Evolutionary conservation across 2,888 invertebrate species (phyloP).

Genomic region (Adineta ricciae): DNA sequence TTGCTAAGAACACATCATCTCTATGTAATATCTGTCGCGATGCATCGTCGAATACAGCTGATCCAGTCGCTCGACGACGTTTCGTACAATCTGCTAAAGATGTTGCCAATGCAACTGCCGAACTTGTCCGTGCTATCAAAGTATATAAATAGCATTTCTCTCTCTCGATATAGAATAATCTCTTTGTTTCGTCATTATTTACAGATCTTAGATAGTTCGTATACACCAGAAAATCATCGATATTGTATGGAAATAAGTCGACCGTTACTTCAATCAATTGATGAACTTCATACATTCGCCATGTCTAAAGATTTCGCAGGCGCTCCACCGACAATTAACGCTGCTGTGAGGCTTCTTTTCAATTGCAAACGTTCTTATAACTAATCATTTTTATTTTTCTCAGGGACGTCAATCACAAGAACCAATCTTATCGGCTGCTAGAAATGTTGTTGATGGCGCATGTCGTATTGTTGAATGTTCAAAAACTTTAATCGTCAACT

Average conservation of each 20-base stretch:
- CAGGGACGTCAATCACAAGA: slow-evolving; percentile 69
- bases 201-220: slow-evolving; percentile 59
- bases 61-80: slow-evolving; percentile 82
- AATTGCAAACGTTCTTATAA: not conserved
- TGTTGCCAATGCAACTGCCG: slow-evolving; percentile 86
- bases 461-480: slow-evolving; percentile 81
- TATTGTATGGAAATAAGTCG: slow-evolving; percentile 61
- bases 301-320: slow-evolving; percentile 84
- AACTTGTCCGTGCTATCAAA: slow-evolving; percentile 86
- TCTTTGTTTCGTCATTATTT: too few species aligned
- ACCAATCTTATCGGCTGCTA: slow-evolving; percentile 74
- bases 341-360: slow-evolving; percentile 53
- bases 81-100: slow-evolving; percentile 95
- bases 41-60: slow-evolving; percentile 77
- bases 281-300: slow-evolving; percentile 80
- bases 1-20: slow-evolving; percentile 88
- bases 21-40: slow-evolving; percentile 86
- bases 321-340: slow-evolving; percentile 78
- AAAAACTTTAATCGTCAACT: slow-evolving; percentile 73
- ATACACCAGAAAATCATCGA: slow-evolving; percentile 62
- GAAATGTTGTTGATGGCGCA: slow-evolving; percentile 68
- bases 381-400: slow-evolving; percentile 2
- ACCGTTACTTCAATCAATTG: slow-evolving; percentile 78
- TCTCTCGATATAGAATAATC: not conserved
- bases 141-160: slow-evolving; percentile 44